A percentile compares a stretch with the other conserved stretches of the same genome.
Evolutionary conservation across 2,113 vertebrate genomes (phyloP).

Genomic region (Hypocryptadius cinnamomeus): DNA sequence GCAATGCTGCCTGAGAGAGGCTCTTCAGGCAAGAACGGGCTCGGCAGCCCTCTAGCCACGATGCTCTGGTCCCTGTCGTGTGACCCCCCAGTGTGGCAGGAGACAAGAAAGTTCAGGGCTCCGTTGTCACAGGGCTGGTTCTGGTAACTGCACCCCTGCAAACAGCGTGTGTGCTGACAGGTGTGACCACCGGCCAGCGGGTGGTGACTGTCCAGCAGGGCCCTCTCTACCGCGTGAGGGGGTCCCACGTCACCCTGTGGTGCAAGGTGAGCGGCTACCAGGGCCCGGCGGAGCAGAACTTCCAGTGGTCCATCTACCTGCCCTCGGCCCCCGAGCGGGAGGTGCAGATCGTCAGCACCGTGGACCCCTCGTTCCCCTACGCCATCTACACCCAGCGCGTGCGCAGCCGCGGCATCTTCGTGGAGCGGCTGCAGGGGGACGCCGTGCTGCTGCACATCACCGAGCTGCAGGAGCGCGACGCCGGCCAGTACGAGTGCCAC

Average conservation of each 20-base stretch:
- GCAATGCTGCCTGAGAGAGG: neutral
- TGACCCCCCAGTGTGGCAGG: neutral
- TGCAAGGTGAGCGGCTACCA: constrained; percentile 85
- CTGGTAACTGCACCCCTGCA: neutral
- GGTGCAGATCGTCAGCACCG: constrained; percentile 91
- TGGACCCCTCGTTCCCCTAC: constrained; percentile 85
- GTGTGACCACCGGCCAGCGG: constrained; percentile 52
- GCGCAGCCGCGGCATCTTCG: constrained; percentile 80
- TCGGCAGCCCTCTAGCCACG: neutral
- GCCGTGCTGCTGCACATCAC: constrained; percentile 83
- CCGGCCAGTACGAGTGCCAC: constrained; percentile 81
- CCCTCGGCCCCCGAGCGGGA: constrained; percentile 77
- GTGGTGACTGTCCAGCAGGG: constrained; percentile 70
- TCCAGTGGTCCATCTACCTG: constrained; percentile 94
- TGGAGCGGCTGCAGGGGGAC: constrained; percentile 82
- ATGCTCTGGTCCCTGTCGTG: neutral
- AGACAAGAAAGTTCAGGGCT: neutral
- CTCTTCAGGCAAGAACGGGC: neutral
- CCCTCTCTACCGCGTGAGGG: constrained; percentile 74
- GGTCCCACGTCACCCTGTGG: constrained; percentile 90
- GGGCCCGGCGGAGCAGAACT: constrained; percentile 50
- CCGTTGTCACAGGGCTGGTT: neutral
- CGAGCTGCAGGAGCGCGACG: constrained; percentile 80
- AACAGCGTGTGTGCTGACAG: neutral
- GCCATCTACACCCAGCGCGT: constrained; percentile 84